Percentiles rank a stretch among this genome's conserved stretches.
These are phyloP conservation scores for Thalassaphorura encarpata DNA, from an alignment of 1,140 invertebrate genomes.

Conservation along the genomic window DNA sequence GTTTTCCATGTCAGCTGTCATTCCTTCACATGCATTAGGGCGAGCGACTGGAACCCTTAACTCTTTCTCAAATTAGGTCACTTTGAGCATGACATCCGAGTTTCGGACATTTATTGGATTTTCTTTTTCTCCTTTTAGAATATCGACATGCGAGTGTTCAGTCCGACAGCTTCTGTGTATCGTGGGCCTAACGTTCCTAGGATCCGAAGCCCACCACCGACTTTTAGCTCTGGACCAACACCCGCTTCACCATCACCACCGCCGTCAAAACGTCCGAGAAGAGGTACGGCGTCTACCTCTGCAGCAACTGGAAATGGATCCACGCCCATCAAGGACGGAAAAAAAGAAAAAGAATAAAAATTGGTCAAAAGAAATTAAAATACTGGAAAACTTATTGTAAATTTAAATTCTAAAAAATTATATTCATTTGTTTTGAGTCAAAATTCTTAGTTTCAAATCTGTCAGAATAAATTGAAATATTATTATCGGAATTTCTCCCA, in stretches of 20 bases:
- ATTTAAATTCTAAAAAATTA: too few relatives aligned
- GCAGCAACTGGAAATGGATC: neutral
- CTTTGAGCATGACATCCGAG: neutral
- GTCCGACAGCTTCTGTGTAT: slow-evolving; percentile 38
- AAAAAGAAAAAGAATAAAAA: too few relatives aligned
- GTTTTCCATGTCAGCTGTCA: neutral
- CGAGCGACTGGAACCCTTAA: neutral
- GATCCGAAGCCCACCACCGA: neutral
- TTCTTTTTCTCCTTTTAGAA: slow-evolving; percentile 32
- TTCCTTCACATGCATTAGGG: neutral
- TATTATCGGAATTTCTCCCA: too few relatives aligned
- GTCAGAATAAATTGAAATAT: too few relatives aligned
- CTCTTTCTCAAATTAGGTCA: too few relatives aligned
- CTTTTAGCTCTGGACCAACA: neutral
- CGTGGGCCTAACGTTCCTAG: slow-evolving; percentile 11
- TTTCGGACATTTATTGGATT: neutral
- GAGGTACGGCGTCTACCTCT: neutral
- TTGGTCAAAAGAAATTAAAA: too few relatives aligned
- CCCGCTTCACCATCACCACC: neutral
- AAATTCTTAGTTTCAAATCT: too few relatives aligned
- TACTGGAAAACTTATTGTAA: too few relatives aligned
- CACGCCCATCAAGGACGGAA: neutral
- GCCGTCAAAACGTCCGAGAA: neutral
- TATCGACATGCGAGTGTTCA: slow-evolving; percentile 42
- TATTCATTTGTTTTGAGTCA: too few relatives aligned